phyloP scores from a whole-genome alignment of 2,888 invertebrate species.

The Clepsis dumicolana region DNA sequence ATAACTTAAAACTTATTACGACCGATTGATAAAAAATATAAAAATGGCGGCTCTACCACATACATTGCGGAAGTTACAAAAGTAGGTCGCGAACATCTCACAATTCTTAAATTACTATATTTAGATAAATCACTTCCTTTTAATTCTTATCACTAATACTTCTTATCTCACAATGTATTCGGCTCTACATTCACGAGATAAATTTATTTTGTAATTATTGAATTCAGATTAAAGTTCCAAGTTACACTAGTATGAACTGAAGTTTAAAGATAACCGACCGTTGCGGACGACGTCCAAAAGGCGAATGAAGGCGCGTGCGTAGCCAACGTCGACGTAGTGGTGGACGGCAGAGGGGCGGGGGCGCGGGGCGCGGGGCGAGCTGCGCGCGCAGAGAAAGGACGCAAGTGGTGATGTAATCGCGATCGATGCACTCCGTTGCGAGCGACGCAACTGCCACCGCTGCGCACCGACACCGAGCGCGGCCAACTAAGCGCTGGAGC shows the following conservation, averaged over 20 bases:
- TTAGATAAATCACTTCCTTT: slow-evolving; percentile 59
- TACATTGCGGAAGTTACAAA: slow-evolving; percentile 80
- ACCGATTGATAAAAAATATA: slow-evolving; percentile 53
- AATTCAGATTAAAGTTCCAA: slow-evolving; percentile 64
- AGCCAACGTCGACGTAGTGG: slow-evolving; percentile 66
- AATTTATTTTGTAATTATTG: slow-evolving; percentile 52
- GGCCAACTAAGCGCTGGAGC: slow-evolving; percentile 34
- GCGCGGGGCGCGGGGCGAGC: slow-evolving; percentile 52
- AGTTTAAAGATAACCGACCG: slow-evolving; percentile 64
- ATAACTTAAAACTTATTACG: slow-evolving; percentile 45
- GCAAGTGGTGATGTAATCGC: slow-evolving; percentile 84
- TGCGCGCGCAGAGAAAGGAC: slow-evolving; percentile 85
- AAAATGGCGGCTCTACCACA: slow-evolving; percentile 71
- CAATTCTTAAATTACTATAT: slow-evolving; percentile 53
- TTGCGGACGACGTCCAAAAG: slow-evolving; percentile 69
- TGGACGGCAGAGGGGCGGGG: slow-evolving; percentile 65
- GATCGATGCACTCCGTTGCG: slow-evolving; percentile 80
- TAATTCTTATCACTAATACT: slow-evolving; percentile 59
- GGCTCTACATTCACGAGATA: slow-evolving; percentile 52
- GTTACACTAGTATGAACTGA: slow-evolving; percentile 61
- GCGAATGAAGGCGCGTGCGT: slow-evolving; percentile 78
- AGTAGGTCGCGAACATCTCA: slow-evolving; percentile 77
- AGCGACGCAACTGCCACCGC: slow-evolving; percentile 58
- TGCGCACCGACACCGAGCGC: slow-evolving; percentile 51
- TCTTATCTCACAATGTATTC: slow-evolving; percentile 50